Evolutionary conservation across 2,113 vertebrate genomes (phyloP), one percentile per base, ranked within the genome.

Genomic region (Calypte anna): DNA sequence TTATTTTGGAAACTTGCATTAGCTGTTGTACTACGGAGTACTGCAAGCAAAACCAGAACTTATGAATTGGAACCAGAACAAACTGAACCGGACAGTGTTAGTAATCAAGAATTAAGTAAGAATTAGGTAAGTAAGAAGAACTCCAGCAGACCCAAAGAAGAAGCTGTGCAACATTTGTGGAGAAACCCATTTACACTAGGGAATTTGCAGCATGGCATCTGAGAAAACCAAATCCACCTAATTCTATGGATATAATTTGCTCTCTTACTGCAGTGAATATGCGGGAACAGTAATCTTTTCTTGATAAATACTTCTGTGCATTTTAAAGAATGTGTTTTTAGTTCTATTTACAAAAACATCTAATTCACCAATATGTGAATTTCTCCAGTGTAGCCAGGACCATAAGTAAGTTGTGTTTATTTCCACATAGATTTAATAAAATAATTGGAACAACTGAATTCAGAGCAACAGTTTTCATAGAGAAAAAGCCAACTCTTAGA

Each of bases 381-480:
- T 55, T 86, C 25, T 68, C 14, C 30, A 40, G 0, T 1, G 1
- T 22, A 53, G 28, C 3, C 16, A 50, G 44, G 40, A 38, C 21
- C 10, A 54, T 66, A 73, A 70, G 59, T 40, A 40, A 58, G 3
- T 57, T 48, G 4, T 53, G 6, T n/a, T 90, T 53, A 31, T 66
- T 84, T 85, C n/a, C 43, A 40, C 38, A 44, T 50, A 48, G 20
- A 44, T 44, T 54, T 62, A 85, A 74, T 55, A 24, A 8, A 85
- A 11, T 77, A 62, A 46, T 31, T 40, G 25, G 30, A 84, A 85
- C 8, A 84, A 79, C 2, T 54, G 12, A 73, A 77, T 51, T 64
- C 30, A 76, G 12, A 68, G 12, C 9, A 75, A 59, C 18, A 78
- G 57, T 38, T 91, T 92, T 84, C 14, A 31, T 6, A 57, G 28